phyloP scores from a whole-genome alignment of 2,888 invertebrate genomes.

The Nemapogon koenigi region DNA sequence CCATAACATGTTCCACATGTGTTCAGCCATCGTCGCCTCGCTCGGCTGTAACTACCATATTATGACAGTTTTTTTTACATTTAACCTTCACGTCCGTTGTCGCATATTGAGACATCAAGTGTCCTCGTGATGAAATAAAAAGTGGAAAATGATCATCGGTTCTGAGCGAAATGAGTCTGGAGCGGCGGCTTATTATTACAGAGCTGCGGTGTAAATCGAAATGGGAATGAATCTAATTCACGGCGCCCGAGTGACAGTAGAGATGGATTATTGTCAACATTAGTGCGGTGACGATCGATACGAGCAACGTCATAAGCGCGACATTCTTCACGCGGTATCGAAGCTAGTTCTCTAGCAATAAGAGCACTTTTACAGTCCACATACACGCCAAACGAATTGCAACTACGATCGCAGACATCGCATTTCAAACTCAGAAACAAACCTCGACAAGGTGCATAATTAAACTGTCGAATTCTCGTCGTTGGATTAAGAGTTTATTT shows the following conservation, averaged over 20 bases:
- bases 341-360: too few relatives aligned
- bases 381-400: slow-evolving; percentile 26
- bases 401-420: slow-evolving; percentile 43
- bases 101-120: background rate
- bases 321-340: too few relatives aligned
- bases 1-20: background rate
- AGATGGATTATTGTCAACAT: slow-evolving; percentile 60
- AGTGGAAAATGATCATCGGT: background rate
- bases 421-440: slow-evolving; percentile 48
- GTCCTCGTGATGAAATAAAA: background rate
- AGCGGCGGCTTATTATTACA: background rate
- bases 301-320: too few relatives aligned
- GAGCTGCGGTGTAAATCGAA: slow-evolving; percentile 49
- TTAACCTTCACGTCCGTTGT: background rate
- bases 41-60: background rate
- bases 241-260: slow-evolving; percentile 50
- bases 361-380: slow-evolving; percentile 27
- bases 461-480: slow-evolving; percentile 35
- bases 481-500: slow-evolving; percentile 56
- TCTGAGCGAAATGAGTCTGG: background rate
- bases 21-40: background rate
- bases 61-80: background rate
- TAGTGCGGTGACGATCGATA: slow-evolving; percentile 1
- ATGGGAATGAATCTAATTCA: slow-evolving; percentile 57
- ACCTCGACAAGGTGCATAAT: slow-evolving; percentile 53